Evolutionary conservation across 2,113 vertebrate genomes (phyloP), one percentile per base, ranked within the genome.

Genomic region (Menura novaehollandiae): DNA sequence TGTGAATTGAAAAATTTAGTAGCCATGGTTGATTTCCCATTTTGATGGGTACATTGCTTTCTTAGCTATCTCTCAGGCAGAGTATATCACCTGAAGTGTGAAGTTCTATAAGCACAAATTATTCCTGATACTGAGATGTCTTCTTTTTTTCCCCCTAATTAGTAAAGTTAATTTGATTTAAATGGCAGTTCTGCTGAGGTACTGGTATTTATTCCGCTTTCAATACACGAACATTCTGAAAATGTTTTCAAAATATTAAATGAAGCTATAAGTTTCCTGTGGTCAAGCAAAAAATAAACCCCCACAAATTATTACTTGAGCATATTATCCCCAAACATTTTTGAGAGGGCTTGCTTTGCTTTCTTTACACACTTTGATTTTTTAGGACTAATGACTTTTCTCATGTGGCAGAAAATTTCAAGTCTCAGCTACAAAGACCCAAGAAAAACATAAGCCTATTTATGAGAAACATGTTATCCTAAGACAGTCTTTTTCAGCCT

Each of bases 81-180:
- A 93, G 83, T 97, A 96, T 77, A 93, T 94, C 96, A 93, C 89
- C 89, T 94, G 93, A 97, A 95, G 64, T 95, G 85, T 95, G 95
- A 93, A 95, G 87, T 94, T 97, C 74, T 89, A 95, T 94, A 93
- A 88, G 95, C 81, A 96, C 94, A 92, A 97, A 97, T 97, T 97
- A 97, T 95, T 55, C 55, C 68, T 96, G 73, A 96, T 97, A 94
- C 83, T 94, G 96, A 96, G 64, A 93, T 76, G 93, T 91, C 75
- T 96, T 94, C n/a, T 80, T 96, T 87, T 97, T 86, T 81, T 24
- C 17, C 72, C 75, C 74, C 92, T 97, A 98, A 98, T 97, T 97
- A 96, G 96, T 97, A 97, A 97, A 93, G 92, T 97, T 98, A 98
- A 97, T 97, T 97, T 98, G 97, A 97, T 97, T 97, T 97, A 98